Conservation (phyloP, 2,113 vertebrate species). For the Erpornis zantholeuca region DNA sequence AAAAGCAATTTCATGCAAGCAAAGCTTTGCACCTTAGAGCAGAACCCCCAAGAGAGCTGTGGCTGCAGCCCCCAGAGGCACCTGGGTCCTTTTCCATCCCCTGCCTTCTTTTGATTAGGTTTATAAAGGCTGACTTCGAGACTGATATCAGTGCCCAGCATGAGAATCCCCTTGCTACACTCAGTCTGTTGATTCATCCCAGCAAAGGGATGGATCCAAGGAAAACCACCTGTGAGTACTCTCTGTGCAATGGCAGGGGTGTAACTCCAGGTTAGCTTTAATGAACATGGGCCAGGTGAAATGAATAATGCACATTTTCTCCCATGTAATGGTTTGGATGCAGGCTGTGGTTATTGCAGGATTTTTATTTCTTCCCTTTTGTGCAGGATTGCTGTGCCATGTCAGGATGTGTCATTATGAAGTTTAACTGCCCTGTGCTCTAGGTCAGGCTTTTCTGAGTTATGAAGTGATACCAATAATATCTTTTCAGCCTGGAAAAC, state of each 20-base stretch:
- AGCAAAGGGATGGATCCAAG: neutral
- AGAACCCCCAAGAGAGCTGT: neutral
- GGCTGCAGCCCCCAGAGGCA: neutral
- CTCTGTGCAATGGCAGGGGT: neutral
- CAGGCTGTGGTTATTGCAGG: neutral
- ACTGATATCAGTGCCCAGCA: neutral
- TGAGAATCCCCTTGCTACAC: neutral
- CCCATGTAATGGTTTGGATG: neutral
- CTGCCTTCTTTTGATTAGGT: neutral
- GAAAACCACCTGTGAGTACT: neutral
- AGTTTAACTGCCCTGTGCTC: neutral
- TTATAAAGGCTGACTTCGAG: rapidly evolving
- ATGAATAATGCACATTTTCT: neutral
- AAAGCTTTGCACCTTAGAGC: neutral
- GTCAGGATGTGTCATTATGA: neutral
- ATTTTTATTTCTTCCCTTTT: neutral
- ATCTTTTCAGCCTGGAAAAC: neutral
- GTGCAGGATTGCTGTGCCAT: neutral
- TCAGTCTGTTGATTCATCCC: neutral
- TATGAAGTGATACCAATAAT: neutral
- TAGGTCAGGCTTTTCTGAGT: neutral
- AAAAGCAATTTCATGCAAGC: neutral
- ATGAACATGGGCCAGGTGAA: neutral
- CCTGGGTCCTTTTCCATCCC: neutral
- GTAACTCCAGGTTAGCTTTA: neutral